Percentiles rank a stretch among this genome's conserved stretches.
Evolutionary conservation across 2,888 invertebrate genomes (phyloP).

Genomic region (Orthosia cruda): DNA sequence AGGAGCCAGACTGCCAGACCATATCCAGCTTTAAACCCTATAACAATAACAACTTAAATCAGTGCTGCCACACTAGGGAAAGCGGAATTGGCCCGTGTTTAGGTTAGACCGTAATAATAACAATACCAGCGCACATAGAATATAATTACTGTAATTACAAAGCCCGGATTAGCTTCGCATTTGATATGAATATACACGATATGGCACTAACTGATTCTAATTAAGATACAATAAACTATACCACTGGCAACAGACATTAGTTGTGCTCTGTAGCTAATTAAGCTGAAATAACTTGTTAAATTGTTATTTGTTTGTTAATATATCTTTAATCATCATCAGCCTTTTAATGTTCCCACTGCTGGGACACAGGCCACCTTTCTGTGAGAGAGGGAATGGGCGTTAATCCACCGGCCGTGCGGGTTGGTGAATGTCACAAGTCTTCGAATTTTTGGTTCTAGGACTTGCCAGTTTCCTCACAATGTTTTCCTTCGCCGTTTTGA

Average conservation of each 20-base stretch:
- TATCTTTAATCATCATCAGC: not conserved
- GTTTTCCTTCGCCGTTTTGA: too few species aligned
- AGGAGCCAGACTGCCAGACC: too few species aligned
- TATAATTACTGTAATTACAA: conserved; percentile 52
- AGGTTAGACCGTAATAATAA: conserved; percentile 29
- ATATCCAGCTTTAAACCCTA: not conserved
- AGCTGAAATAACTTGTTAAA: not conserved
- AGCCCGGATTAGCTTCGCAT: conserved; percentile 36
- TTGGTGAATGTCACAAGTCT: too few species aligned
- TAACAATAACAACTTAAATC: conserved; percentile 22
- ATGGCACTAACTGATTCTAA: conserved; percentile 57
- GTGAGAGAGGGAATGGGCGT: too few species aligned
- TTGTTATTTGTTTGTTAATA: conserved; percentile 8
- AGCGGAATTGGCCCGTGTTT: conserved; percentile 18
- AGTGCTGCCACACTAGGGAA: conserved; percentile 13
- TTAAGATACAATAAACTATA: conserved; percentile 41
- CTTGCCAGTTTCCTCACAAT: too few species aligned
- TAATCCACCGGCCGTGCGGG: too few species aligned
- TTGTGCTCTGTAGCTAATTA: conserved; percentile 6
- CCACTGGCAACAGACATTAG: not conserved
- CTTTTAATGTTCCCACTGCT: too few species aligned
- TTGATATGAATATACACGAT: conserved; percentile 33
- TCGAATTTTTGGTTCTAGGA: too few species aligned
- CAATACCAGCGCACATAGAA: conserved; percentile 38
- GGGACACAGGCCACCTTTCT: too few species aligned